Evolutionary conservation across 2,113 vertebrate genomes (phyloP), one percentile per base, ranked within the genome.

Genomic region (Girardinichthys multiradiatus): DNA sequence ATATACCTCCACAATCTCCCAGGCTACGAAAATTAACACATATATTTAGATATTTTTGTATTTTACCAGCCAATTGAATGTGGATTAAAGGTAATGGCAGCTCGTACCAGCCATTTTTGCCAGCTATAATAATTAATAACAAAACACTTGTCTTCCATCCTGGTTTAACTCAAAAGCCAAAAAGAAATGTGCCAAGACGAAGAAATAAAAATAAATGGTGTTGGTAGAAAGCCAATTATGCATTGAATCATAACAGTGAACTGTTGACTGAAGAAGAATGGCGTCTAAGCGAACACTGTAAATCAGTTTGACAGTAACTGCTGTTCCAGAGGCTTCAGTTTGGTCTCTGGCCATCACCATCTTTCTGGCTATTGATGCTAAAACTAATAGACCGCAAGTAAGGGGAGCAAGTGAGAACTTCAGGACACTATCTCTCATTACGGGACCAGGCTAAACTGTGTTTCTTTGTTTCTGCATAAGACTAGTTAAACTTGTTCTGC

Each of bases 211-310:
- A 45, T 45, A 45, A 45, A 45, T 1, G 14, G 42, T 35, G 26
- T 28, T 64, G 70, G 48, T 57, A 27, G 31, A 64, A 64, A 57
- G 61, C 61, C 61, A 72, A 29, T 29, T 27, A 24, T 27, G 24
- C 45, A 65, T 58, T 54, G 30, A 57, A 33, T 33, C 13, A 57
- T 35, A 35, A 57, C 12, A 35, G 48, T 51, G 31, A 7, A 8
- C 6, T 17, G 24, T 8, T 57, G 65, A 33, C 28, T 54, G 19
- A 68, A 33, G 19, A 37, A 57, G 17, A 37, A 58, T 33, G 10
- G 24, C 24, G 8, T 33, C 48, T 17, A 29, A 66, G 64, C 39
- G 21, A n/a, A 64, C 6, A 8, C 2, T 11, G 66, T 57, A 30
- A 51, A 39, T 37, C 62, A 26, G 7, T 27, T 8, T 64, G 28